These are phyloP conservation scores for Ophioninae sp. DNA, from an alignment of 2,888 invertebrate species.

Conservation along the genomic window DNA sequence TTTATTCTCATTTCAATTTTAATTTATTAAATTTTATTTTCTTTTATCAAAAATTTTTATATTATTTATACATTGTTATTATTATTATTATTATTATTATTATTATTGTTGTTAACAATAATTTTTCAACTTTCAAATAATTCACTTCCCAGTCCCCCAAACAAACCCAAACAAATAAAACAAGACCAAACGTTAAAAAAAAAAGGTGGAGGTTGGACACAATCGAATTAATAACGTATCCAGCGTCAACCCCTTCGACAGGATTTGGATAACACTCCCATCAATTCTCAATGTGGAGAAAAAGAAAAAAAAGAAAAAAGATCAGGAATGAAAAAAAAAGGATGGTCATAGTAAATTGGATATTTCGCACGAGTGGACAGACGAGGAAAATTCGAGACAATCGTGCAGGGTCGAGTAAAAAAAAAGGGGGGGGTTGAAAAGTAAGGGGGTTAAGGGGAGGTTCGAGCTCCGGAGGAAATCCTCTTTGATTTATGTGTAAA, in stretches of 20 bases:
- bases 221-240: background rate
- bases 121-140: no score
- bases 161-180: no score
- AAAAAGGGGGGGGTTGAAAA: background rate
- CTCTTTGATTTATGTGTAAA: slow-evolving; percentile 63
- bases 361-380: slow-evolving; percentile 46
- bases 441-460: background rate
- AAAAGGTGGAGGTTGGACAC: background rate
- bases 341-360: slow-evolving; percentile 5
- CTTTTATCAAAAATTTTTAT: no score
- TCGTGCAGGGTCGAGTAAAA: slow-evolving; percentile 20
- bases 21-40: no score
- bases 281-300: background rate
- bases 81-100: no score
- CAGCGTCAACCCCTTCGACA: background rate
- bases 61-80: no score
- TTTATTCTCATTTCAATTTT: no score
- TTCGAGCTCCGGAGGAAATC: slow-evolving; percentile 39
- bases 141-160: no score
- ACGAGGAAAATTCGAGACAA: slow-evolving; percentile 52
- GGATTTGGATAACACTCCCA: background rate
- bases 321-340: background rate
- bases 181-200: no score
- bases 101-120: no score
- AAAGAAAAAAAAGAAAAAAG: background rate